Conservation (phyloP, 2,113 vertebrate genomes). For the Anas platyrhynchos region DNA sequence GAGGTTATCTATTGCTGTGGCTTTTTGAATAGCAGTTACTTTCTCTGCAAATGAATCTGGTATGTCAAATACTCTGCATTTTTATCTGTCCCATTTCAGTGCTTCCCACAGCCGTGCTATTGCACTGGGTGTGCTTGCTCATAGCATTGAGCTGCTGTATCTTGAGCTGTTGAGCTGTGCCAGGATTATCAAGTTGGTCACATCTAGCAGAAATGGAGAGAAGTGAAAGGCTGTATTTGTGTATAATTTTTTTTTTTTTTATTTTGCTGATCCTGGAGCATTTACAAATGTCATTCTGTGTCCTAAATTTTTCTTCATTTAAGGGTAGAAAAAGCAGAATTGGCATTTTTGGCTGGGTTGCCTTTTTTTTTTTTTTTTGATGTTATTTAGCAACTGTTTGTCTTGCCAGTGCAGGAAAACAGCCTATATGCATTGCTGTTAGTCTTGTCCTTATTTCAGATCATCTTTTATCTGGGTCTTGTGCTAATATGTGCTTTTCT, state of each 20-base stretch:
- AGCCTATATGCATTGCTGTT: background rate
- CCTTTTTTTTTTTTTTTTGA: background rate
- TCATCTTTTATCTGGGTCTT: background rate
- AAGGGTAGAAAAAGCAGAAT: background rate
- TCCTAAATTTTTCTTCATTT: background rate
- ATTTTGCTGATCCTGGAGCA: background rate
- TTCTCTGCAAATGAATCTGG: background rate
- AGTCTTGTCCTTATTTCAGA: background rate
- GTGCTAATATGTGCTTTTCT: background rate
- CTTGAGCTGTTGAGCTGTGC: background rate
- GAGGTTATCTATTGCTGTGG: background rate
- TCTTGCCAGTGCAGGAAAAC: background rate
- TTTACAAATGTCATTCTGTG: background rate
- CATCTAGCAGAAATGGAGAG: background rate
- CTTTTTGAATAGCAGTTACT: background rate
- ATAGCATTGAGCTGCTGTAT: accelerated
- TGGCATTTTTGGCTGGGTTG: background rate
- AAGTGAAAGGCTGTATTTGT: background rate
- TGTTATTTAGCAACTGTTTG: background rate
- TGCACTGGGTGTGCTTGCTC: background rate
- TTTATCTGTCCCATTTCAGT: background rate
- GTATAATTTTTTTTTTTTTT: no score
- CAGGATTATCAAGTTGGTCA: background rate
- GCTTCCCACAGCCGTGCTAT: background rate
- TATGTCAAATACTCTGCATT: background rate